Percentiles rank a stretch among this genome's conserved stretches.
phyloP scores from a whole-genome alignment of 2,888 invertebrate genomes.

The Trissolcus japonicus region DNA sequence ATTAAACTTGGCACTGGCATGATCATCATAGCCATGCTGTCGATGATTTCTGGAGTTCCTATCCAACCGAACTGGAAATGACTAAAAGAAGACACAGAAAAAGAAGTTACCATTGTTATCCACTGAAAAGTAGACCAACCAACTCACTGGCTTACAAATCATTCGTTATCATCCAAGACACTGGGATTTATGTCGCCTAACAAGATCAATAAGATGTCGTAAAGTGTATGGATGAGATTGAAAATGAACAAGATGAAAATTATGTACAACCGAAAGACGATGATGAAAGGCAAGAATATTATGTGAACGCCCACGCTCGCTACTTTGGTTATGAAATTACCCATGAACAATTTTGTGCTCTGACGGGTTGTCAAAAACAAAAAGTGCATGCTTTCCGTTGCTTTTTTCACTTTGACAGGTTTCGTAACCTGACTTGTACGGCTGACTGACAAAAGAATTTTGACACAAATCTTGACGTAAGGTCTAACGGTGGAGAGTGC shows the following conservation, averaged over 20 bases:
- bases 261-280: not conserved
- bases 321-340: not conserved
- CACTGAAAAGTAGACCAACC: not conserved
- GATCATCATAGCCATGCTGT: slow-evolving; percentile 93
- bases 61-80: slow-evolving; percentile 97
- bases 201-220: not conserved
- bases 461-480: not conserved
- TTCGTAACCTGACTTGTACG: too few species aligned
- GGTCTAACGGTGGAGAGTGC: not conserved
- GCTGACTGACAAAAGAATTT: too few species aligned
- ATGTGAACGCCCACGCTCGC: slow-evolving; percentile 1
- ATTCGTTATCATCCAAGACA: slow-evolving; percentile 5
- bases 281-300: slow-evolving; percentile 1
- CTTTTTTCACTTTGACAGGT: too few species aligned
- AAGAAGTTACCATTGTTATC: too few species aligned
- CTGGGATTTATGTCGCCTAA: not conserved
- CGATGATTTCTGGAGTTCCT: slow-evolving; percentile 91
- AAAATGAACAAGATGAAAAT: not conserved
- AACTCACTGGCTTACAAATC: not conserved
- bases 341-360: not conserved
- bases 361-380: too few species aligned
- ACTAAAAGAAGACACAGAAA: slow-evolving; percentile 66
- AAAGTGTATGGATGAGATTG: slow-evolving; percentile 2
- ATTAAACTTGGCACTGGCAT: slow-evolving; percentile 90
- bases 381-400: too few species aligned